Percentiles rank a stretch among this genome's conserved stretches.
Evolutionary conservation across 2,888 invertebrate genomes (phyloP).

Genomic region (Acanthacorydalis orientalis): DNA sequence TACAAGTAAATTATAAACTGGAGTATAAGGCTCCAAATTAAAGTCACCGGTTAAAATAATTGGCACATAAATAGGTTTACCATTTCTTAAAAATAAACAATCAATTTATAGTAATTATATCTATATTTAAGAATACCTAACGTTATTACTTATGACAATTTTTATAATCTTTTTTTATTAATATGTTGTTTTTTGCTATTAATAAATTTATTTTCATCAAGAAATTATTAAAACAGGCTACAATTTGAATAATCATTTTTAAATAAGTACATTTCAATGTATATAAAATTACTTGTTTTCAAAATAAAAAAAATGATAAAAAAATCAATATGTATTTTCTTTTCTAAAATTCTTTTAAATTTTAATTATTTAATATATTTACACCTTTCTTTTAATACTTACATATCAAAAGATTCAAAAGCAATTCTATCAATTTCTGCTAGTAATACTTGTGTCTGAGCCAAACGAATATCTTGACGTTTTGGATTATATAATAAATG

Average conservation of each 20-base stretch:
- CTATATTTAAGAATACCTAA: too few relatives aligned
- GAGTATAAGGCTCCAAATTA: constrained; percentile 62
- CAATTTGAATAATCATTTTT: too few relatives aligned
- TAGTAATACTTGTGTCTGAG: constrained; percentile 69
- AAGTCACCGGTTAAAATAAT: constrained; percentile 87
- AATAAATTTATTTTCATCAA: too few relatives aligned
- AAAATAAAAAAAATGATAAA: too few relatives aligned
- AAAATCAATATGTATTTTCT: too few relatives aligned
- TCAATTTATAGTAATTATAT: constrained; percentile 2
- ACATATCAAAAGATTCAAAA: constrained; percentile 25
- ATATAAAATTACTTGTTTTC: too few relatives aligned
- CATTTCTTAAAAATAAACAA: constrained; percentile 9
- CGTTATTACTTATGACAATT: too few relatives aligned
- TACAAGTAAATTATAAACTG: constrained; percentile 50
- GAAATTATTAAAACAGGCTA: too few relatives aligned
- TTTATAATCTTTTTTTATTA: too few relatives aligned
- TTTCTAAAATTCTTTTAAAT: not conserved
- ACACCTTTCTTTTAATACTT: constrained; percentile 9
- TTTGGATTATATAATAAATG: constrained; percentile 87
- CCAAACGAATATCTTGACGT: constrained; percentile 76
- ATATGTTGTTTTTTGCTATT: too few relatives aligned
- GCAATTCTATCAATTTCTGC: constrained; percentile 71
- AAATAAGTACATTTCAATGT: too few relatives aligned
- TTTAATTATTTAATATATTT: too few relatives aligned
- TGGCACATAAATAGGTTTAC: constrained; percentile 40